Evolutionary conservation across 1,140 invertebrate genomes (phyloP), one percentile per base, ranked within the genome.

Genomic region (Lethrus apterus): DNA sequence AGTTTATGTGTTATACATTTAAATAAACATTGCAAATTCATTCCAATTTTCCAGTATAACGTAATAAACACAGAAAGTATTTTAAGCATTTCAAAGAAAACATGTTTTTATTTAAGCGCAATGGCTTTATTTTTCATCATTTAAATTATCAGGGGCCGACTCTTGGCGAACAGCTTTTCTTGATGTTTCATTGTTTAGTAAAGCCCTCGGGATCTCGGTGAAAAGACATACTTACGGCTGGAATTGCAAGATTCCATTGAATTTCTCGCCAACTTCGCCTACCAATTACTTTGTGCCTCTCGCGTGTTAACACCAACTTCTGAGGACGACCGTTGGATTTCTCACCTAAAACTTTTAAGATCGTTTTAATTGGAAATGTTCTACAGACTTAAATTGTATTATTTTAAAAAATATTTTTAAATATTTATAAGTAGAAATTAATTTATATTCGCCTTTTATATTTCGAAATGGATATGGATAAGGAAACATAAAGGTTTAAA

Each of bases 171-270:
- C 11, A 40, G 36, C 36, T 40, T 40, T 40, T 40, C 36, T 40
- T 40, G 36, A 19, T 40, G 36, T 21, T 21, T 18, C 36, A 40
- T 40, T 40, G 36, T 40, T 40, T 40, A 40, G 7, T 40, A 21
- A 36, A 40, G 21, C 36, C 36, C 21, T 11, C 18, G 36, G 36
- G 36, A 40, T 40, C 24, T 40, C 36, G 36, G 5, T 40, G 36
- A 40, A 40, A 40, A 40, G 20, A 40, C 20, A 40, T 40, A 40
- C 36, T 40, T 40, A 40, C 36, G 24, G 20, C 36, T 40, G 36
- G 17, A 40, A 40, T 40, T 40, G 36, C 36, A 40, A 40, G 36
- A 40, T 40, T 40, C 36, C 36, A 40, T 40, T 40, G 36, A 40
- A 40, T 40, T 40, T 21, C 19, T 14, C 20, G 34, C 15, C 18